These are phyloP conservation scores for Plagiodera versicolora DNA, from an alignment of 2,888 invertebrate genomes.

Conservation along the genomic window DNA sequence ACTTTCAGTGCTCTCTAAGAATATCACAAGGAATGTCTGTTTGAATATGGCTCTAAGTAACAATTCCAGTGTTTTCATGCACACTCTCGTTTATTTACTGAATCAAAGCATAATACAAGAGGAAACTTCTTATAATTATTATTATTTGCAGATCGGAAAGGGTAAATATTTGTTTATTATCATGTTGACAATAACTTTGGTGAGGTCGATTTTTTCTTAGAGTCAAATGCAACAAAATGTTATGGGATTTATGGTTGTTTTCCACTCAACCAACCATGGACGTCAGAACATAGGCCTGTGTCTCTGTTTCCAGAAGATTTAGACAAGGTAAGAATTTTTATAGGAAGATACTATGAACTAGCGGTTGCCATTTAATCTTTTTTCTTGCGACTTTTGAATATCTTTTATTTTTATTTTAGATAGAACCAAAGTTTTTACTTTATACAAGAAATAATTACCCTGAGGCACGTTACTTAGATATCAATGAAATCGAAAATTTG, in stretches of 20 bases:
- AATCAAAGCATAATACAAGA: slow-evolving; percentile 47
- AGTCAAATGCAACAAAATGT: slow-evolving; percentile 60
- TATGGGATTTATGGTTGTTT: slow-evolving; percentile 82
- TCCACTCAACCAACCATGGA: slow-evolving; percentile 77
- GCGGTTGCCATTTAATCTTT: too few relatives aligned
- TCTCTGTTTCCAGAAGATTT: slow-evolving; percentile 77
- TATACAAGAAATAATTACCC: slow-evolving; percentile 59
- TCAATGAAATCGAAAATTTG: slow-evolving; percentile 68
- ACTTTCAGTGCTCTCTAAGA: slow-evolving; percentile 6
- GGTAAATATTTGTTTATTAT: slow-evolving; percentile 45
- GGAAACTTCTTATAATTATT: slow-evolving; percentile 51
- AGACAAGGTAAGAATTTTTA: slow-evolving; percentile 58
- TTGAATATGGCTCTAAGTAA: slow-evolving; percentile 41
- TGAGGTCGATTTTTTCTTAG: slow-evolving; percentile 39
- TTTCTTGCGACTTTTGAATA: not conserved
- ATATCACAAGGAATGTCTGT: too few relatives aligned
- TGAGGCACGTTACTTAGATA: slow-evolving; percentile 64
- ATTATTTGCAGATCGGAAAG: slow-evolving; percentile 51
- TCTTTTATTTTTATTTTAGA: slow-evolving; percentile 50
- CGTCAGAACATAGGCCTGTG: slow-evolving; percentile 74
- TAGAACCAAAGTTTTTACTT: slow-evolving; percentile 65
- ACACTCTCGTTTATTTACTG: slow-evolving; percentile 47
- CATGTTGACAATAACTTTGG: too few relatives aligned
- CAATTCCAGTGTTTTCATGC: slow-evolving; percentile 45
- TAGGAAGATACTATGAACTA: too few relatives aligned